Evolutionary conservation across 2,113 vertebrate species (phyloP), one percentile per base, ranked within the genome.

Genomic region (Tiliqua scincoides): DNA sequence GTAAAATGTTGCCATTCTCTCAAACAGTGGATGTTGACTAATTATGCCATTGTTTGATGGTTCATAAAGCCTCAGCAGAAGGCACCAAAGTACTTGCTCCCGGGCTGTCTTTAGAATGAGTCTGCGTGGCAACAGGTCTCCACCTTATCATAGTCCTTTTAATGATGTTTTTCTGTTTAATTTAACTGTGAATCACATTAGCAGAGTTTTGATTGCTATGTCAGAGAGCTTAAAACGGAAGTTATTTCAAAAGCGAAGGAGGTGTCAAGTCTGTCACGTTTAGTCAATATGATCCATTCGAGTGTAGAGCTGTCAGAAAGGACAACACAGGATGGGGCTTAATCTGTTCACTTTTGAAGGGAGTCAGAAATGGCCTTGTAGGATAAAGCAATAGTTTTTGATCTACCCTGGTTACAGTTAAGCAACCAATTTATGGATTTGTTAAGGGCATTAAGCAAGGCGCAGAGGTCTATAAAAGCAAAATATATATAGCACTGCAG

Each of bases 121-220:
- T 0, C 0, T 82, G 68, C 70, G 43, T 92, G 65, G 63, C 68
- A 91, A 6, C 48, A 90, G 37, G 20, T 82, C 88, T 94, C 84
- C 93, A 89, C 63, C 65, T 91, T 92, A 91, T 90, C 80, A 59
- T 65, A 79, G 48, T 85, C 89, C 92, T 93, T 95, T 94, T 94
- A 94, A 94, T 92, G 83, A 93, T 93, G 79, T 91, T 95, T 95
- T 95, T 78, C 91, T 94, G 91, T 96, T 95, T 95, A 95, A 95
- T 95, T 95, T 93, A 91, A 93, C 89, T 86, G 85, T 92, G 93
- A 96, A 93, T 95, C 87, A 92, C 91, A 90, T 94, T 95, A 95
- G 86, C 72, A 61, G 89, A 90, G 89, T 95, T 96, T 93, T 95
- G 95, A 94, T 88, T 94, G 89, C 48, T 85, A 1, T 93, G 92